Base-by-base conservation (phyloP, 2,888 invertebrate genomes). In the Ethmia dodecea region DNA sequence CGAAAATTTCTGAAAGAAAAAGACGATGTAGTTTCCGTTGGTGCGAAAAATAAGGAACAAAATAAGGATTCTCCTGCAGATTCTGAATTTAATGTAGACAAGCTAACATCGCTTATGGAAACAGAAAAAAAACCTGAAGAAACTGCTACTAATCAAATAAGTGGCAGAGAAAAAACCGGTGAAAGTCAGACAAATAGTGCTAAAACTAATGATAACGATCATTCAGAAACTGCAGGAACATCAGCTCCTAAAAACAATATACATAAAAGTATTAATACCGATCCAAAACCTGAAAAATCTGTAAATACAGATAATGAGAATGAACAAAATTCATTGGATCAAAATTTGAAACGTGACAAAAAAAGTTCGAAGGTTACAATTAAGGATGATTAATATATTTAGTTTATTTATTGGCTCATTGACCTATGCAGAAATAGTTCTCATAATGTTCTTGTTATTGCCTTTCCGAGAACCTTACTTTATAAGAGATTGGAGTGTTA, bases 361-460 rank as follows among this genome's bases (percentile, higher is more conserved):
- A 8, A 9, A 22, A 9, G n/a, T 9, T 22, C n/a, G n/a, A 9
- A 22, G n/a, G 22, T n/a, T n/a, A 22, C 3, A 22, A 22, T n/a
- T n/a, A n/a, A 22, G 22, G n/a, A 34, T 28, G 26, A 39, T 35
- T 24, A 39, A 39, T 15, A 29, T 73, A 25, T 74, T 66, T 34
- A 67, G 64, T 32, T 40, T 49, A 5, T 10, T 63, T 11, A 40
- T 60, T 3, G 60, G 56, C n/a, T 16, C 35, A 1, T 25, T 63
- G 2, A 44, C 78, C 2, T 66, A 68, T 27, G 2, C 41, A 1
- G 71, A 81, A 55, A 3, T 68, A 5, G 16, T 65, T 2, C 28
- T 60, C n/a, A 43, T 76, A 10, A 33, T 74, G 8, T 57, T 55
- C 1, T 52, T 81, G 6, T 46, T 81, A 15, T 79, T 70, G 37